phyloP scores from a whole-genome alignment of 2,113 vertebrate genomes.

The Phalacrocorax pelagicus region DNA sequence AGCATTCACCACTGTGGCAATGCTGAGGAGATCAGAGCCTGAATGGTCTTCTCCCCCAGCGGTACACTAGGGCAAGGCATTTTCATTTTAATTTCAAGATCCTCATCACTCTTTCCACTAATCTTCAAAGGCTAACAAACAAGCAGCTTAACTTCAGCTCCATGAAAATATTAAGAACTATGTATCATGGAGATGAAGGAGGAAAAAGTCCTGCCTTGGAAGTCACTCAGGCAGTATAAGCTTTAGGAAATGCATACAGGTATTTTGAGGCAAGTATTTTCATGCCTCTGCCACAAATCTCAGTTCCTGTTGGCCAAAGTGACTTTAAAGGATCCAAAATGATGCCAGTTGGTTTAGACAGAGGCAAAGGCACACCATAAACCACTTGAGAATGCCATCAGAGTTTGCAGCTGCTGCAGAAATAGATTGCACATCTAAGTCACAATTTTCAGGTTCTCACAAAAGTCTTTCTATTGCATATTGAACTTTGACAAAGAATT shows the following conservation, averaged over 20 bases:
- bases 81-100: background rate
- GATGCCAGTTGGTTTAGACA: background rate
- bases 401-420: background rate
- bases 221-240: background rate
- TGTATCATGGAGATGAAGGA: fast-evolving
- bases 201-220: background rate
- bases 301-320: background rate
- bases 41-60: background rate
- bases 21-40: background rate
- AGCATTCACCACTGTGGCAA: background rate
- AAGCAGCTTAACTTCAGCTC: background rate
- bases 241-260: background rate
- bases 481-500: background rate
- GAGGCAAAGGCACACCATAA: background rate
- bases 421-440: background rate
- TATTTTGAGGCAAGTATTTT: background rate
- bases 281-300: background rate
- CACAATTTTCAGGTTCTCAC: background rate
- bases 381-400: background rate
- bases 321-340: background rate
- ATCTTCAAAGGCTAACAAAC: background rate
- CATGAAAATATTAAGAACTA: background rate
- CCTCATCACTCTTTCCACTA: background rate
- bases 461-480: background rate
- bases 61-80: background rate